phyloP scores from a whole-genome alignment of 2,888 invertebrate species.

The Coelinius sp. region DNA sequence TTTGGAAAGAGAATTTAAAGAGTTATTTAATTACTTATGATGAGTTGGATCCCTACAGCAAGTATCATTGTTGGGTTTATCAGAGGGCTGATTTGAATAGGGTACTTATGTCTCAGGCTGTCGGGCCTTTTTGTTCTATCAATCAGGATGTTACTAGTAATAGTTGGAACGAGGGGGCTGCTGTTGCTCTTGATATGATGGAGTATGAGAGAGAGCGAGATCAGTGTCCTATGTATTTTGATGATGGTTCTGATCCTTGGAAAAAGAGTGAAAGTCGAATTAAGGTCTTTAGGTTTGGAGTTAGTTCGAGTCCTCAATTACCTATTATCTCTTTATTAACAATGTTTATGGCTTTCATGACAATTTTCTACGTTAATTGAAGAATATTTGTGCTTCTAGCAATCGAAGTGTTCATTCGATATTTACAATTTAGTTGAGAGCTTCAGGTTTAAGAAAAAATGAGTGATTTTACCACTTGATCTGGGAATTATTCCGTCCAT shows the following conservation, averaged over 20 bases:
- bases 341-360: background rate
- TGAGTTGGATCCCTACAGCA: conserved; percentile 94
- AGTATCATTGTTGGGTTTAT: conserved; percentile 98
- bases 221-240: conserved; percentile 97
- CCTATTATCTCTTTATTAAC: no score
- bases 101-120: conserved; percentile 87
- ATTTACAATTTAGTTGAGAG: no score
- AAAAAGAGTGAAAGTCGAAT: conserved; percentile 79
- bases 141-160: conserved; percentile 91
- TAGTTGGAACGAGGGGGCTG: conserved; percentile 92
- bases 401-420: no score
- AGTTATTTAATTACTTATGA: conserved; percentile 97
- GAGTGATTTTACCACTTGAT: no score
- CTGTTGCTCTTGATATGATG: conserved; percentile 90
- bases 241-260: conserved; percentile 94
- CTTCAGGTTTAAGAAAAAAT: no score
- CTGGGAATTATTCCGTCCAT: background rate
- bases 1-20: conserved; percentile 97
- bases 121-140: conserved; percentile 92
- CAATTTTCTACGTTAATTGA: background rate
- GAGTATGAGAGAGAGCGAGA: conserved; percentile 78
- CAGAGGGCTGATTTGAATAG: conserved; percentile 94
- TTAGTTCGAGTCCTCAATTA: conserved; percentile 48
- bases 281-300: conserved; percentile 79
- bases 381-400: background rate